Evolutionary conservation across 2,113 vertebrate genomes (phyloP), one percentile per base, ranked within the genome.

Genomic region (Toxotes jaculatrix): DNA sequence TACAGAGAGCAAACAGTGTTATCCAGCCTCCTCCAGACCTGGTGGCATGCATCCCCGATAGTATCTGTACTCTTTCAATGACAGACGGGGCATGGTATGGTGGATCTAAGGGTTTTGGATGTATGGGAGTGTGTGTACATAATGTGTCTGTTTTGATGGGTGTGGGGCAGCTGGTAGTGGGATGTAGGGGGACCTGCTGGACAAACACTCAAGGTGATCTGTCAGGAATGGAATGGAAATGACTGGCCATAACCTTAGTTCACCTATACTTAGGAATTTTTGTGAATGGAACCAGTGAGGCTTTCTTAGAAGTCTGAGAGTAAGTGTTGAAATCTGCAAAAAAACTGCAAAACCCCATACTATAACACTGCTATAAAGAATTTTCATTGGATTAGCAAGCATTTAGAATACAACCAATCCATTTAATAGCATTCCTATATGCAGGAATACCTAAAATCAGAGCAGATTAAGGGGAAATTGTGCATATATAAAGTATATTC

Each of bases 1-100:
- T 23, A 64, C 62, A 72, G 87, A 88, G 63, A 81, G 89, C 87
- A 92, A 94, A 92, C 79, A 85, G 40, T 72, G 61, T 88, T 83
- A 76, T 80, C 78, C 74, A 79, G 56, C 45, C 55, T 64, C 45
- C 42, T 66, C 59, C 74, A 84, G 82, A 86, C 84, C 4, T 79
- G 70, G 82, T 55, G 34, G 82, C 75, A 62, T 82, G 72, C 11
- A 16, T 76, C 53, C 43, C 76, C 59, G 93, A 93, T 94, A 94
- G 64, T 70, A 94, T 95, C 92, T 89, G 78, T 66, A 80, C 84
- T 92, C 80, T 66, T 88, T 89, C 90, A 92, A 82, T 91, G 91
- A 91, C 78, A 92, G 84, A 91, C 84, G 2, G 64, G 90, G 84
- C 61, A 87, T 77, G 85, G 69, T 56, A 47, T 31, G 27, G 49